phyloP scores from a whole-genome alignment of 2,113 vertebrate species.

The Uropsilus gracilis region DNA sequence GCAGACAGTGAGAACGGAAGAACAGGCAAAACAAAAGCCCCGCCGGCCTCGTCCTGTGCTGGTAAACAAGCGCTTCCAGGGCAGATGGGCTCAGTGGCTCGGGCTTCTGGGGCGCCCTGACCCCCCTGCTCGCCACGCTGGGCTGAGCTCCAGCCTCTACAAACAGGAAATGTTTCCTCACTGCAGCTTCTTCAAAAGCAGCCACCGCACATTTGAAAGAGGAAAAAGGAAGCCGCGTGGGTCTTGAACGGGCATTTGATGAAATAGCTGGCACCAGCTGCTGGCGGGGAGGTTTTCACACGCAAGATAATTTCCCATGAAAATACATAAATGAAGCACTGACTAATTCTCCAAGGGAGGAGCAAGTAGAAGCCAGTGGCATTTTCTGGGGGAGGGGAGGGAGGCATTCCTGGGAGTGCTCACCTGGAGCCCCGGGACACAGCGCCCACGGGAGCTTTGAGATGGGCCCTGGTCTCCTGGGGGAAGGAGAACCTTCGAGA shows the following conservation, averaged over 20 bases:
- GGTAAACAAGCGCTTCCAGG: slow-evolving; percentile 45
- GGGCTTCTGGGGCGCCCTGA: neutral
- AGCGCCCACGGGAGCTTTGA: neutral
- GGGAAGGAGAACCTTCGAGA: neutral
- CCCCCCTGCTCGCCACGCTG: too few relatives aligned
- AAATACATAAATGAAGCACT: neutral
- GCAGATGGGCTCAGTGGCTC: slow-evolving; percentile 44
- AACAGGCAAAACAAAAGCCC: neutral
- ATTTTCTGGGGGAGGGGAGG: neutral
- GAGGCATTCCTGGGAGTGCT: neutral
- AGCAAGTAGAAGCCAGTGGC: neutral
- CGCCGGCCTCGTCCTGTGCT: neutral
- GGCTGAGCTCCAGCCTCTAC: slow-evolving; percentile 58
- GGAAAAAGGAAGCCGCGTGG: slow-evolving; percentile 82
- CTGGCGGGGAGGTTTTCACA: slow-evolving; percentile 31
- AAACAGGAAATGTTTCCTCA: slow-evolving; percentile 87
- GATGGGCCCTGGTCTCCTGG: too few relatives aligned
- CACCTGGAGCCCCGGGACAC: rapidly evolving
- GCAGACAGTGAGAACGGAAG: slow-evolving; percentile 1
- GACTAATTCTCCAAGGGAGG: neutral
- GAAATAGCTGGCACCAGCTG: slow-evolving; percentile 35
- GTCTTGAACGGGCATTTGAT: slow-evolving; percentile 60
- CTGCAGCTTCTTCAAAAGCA: slow-evolving; percentile 81
- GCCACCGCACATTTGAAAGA: slow-evolving; percentile 79
- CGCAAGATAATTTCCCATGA: slow-evolving; percentile 19